Conservation (phyloP, 2,888 invertebrate genomes). For the Rhagonycha fulva region DNA sequence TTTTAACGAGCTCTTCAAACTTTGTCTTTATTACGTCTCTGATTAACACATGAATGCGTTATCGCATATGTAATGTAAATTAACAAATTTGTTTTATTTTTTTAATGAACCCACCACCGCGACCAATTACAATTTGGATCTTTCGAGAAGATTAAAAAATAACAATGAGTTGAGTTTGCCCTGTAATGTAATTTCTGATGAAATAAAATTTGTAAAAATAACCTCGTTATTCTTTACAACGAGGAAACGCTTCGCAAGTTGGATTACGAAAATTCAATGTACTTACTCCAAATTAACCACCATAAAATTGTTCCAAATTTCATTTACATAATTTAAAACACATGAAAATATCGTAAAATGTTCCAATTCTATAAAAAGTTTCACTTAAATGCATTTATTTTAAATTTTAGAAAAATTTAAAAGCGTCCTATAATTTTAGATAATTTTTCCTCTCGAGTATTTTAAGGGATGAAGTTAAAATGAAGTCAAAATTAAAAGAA, state of each 20-base stretch:
- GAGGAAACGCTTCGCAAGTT: neutral
- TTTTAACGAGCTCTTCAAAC: slow-evolving; percentile 40
- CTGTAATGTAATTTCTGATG: neutral
- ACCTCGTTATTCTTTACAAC: neutral
- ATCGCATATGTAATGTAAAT: slow-evolving; percentile 36
- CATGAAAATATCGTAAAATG: neutral
- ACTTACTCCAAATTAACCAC: neutral
- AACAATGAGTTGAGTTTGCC: neutral
- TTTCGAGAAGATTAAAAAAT: neutral
- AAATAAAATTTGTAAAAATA: neutral
- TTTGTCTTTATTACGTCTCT: slow-evolving; percentile 36
- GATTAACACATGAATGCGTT: slow-evolving; percentile 42
- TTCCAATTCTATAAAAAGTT: neutral
- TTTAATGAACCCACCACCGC: neutral
- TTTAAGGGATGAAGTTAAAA: neutral
- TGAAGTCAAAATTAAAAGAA: neutral
- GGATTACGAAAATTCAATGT: neutral
- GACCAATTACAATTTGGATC: neutral
- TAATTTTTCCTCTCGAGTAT: neutral
- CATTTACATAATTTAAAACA: neutral
- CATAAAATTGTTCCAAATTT: neutral
- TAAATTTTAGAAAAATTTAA: neutral
- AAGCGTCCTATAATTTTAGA: neutral
- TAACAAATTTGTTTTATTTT: slow-evolving; percentile 10
- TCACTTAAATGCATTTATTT: neutral